Evolutionary conservation across 2,797 vertebrate genomes (phyloP).

Genomic region (Lepidocolaptes lacrymiger): DNA sequence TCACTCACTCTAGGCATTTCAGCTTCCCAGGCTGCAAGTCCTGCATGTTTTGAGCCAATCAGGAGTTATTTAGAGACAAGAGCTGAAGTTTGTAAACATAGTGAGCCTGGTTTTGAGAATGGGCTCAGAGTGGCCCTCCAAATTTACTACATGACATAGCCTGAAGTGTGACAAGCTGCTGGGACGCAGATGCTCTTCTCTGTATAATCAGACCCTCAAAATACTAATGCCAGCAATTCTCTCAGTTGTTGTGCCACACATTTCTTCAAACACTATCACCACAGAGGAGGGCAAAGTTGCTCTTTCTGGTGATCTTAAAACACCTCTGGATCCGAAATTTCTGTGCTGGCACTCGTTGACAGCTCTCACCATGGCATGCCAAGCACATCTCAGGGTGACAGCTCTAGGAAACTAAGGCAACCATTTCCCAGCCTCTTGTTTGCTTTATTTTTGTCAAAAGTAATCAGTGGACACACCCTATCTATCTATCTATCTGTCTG

Average conservation of each 20-base stretch:
- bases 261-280: neutral
- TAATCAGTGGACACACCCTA: neutral
- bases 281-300: neutral
- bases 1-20: neutral
- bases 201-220: neutral
- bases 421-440: neutral
- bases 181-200: rapidly evolving
- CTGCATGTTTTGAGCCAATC: neutral
- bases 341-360: neutral
- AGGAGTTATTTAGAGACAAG: neutral
- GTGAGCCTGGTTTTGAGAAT: neutral
- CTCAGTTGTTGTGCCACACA: neutral
- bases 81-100: neutral
- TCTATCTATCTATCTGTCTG: no score
- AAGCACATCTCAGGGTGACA: neutral
- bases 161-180: neutral
- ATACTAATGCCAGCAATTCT: neutral
- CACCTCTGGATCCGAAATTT: neutral
- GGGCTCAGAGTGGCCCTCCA: neutral
- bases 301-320: neutral
- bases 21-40: neutral
- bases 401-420: neutral
- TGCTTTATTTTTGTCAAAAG: neutral
- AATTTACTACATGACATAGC: neutral
- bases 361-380: neutral